Evolutionary conservation across 1,140 invertebrate genomes (phyloP), one percentile per base, ranked within the genome.

Genomic region (Zaprionus vittiger): DNA sequence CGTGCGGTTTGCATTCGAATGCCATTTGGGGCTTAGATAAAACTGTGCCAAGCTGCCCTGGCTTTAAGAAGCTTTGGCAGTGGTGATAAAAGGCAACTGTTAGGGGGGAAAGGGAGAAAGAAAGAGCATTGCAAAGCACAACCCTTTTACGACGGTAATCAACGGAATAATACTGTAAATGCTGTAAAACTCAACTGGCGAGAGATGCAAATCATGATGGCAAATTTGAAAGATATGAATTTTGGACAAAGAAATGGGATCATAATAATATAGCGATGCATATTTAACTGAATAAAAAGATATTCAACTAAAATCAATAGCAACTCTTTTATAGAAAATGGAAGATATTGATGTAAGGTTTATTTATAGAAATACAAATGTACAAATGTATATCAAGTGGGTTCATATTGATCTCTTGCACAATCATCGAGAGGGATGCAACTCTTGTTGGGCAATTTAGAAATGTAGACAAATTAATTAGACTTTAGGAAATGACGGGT

Each of bases 1-100:
- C 41, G 47, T 86, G 83, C 73, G 83, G 83, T 73, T 86, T 80
- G 77, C 83, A 87, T 86, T 86, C 77, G 83, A 86, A 87, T 86
- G 83, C 83, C 79, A 87, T 86, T 86, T 86, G 83, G 77, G 80
- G 66, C 83, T 79, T 59, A 83, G 83, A 83, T 87, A 83, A 80
- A 87, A 86, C 83, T 86, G 65, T 79, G 82, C 69, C 83, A 82
- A 63, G 83, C 67, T 72, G 70, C 69, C 54, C 6, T 12, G 63
- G 77, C 63, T 65, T 64, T 61, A 61, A 61, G 61, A 55, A 80
- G 79, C 83, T 72, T 56, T 34, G 54, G 38, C 12, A 31, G 26
- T 14, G 9, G 9, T n/a, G 14, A 15, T 15, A 22, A 28, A n/a
- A 41, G 22, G 7, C 20, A 38, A 15, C 17, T 12, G 38, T 20